Conservation (phyloP, 2,888 invertebrate genomes). For the Trissolcus brochymenae region DNA sequence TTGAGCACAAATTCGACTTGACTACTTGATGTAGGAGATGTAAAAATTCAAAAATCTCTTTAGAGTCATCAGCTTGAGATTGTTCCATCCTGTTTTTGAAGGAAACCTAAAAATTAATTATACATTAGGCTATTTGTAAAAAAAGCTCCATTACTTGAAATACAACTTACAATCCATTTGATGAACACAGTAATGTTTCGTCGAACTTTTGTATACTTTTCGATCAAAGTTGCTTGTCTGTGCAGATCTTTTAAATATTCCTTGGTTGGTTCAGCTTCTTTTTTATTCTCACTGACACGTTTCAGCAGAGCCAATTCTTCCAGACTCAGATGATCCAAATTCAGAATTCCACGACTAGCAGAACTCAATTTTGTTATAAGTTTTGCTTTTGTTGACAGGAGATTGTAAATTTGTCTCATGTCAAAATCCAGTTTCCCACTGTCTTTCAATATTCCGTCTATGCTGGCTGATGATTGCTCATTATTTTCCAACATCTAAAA, state of each 20-base stretch:
- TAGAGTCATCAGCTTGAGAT: not conserved
- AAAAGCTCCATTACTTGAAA: slow-evolving; percentile 6
- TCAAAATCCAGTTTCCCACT: slow-evolving; percentile 62
- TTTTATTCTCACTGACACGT: slow-evolving; percentile 55
- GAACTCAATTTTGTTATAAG: slow-evolving; percentile 62
- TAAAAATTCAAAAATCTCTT: slow-evolving; percentile 19
- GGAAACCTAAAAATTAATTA: not conserved
- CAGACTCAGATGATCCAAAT: slow-evolving; percentile 62
- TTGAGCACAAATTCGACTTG: not conserved
- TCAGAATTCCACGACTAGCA: slow-evolving; percentile 61
- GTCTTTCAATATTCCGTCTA: slow-evolving; percentile 59
- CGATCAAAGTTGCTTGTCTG: slow-evolving; percentile 58
- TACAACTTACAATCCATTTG: slow-evolving; percentile 65
- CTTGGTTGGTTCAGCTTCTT: slow-evolving; percentile 20
- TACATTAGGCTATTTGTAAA: slow-evolving; percentile 1
- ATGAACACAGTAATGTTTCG: slow-evolving; percentile 57
- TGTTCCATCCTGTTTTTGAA: not conserved
- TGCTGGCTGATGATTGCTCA: no score
- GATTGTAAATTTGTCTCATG: slow-evolving; percentile 64
- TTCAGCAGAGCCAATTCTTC: slow-evolving; percentile 63
- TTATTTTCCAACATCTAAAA: no score
- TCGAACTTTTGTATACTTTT: slow-evolving; percentile 43
- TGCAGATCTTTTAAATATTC: slow-evolving; percentile 58
- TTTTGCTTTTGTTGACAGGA: slow-evolving; percentile 61
- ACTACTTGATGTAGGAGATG: slow-evolving; percentile 3